Base-by-base conservation (phyloP, 2,113 vertebrate species). In the Theristicus caerulescens region DNA sequence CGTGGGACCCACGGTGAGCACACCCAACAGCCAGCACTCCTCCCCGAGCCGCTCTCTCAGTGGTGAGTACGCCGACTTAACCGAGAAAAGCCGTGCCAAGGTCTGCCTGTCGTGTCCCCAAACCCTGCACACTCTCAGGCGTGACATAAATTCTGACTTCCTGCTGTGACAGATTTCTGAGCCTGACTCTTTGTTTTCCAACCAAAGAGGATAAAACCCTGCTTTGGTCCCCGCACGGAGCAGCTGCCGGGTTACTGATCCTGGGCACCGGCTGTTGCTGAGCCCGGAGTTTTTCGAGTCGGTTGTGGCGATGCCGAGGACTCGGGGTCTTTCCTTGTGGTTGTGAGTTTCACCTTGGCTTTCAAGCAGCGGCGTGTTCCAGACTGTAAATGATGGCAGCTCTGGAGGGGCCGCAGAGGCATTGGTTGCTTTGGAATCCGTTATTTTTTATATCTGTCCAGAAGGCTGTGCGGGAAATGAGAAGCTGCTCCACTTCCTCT, bases 21-120 rank as follows among this genome's bases (percentile, higher is more conserved):
- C 99, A 46, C 98, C 99, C 89, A 99, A 98, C 97, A 99, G 99
- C 98, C 99, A 99, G 94, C 99, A 99, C 96, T 99, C 99, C 61
- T 99, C 99, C 58, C 99, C 99, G 12, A 99, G 98, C 91, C 98
- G 98, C 90, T 99, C 99, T 13, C 98, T 99, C 90, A 99, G 99
- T 95, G 99, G 99, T 99, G 97, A 98, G 99, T 98, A 79, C 42
- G 3, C 55, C 10, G 3, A 16, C n/a, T 38, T 25, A 6, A 14
- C 29, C 20, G 38, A 6, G 10, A 47, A 27, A 32, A 15, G 49
- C 67, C 55, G 0, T 11, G 51, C 57, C 54, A 2, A 8, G 18
- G 11, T 16, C 44, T 16, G 42, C 42, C 49, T 13, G 18, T 3
- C 15, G 17, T 31, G 72, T 27, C 72, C 79, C 78, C 78, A 22